Conservation (phyloP, 2,888 invertebrate species). For the Prenolepis imparis region DNA sequence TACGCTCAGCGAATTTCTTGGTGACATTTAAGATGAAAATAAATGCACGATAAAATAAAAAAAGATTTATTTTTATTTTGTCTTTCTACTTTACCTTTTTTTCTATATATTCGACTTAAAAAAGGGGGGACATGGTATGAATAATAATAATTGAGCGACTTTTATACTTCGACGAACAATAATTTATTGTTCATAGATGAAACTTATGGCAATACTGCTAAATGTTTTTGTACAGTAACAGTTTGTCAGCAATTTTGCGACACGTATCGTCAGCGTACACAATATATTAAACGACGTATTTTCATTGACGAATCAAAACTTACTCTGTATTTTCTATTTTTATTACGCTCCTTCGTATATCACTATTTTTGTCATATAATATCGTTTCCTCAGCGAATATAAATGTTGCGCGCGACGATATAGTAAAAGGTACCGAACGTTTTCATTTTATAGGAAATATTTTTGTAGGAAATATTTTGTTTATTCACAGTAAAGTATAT, state of each 20-base stretch:
- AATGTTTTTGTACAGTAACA: slow-evolving; percentile 47
- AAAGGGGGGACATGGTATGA: not conserved
- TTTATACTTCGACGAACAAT: slow-evolving; percentile 39
- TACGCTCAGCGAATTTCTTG: slow-evolving; percentile 95
- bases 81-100: not conserved
- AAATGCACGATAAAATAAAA: not conserved
- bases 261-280: slow-evolving; percentile 23
- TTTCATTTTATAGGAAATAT: no score
- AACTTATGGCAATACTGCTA: slow-evolving; percentile 48
- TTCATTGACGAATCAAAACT: slow-evolving; percentile 1
- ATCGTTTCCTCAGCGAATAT: slow-evolving; percentile 19
- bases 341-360: slow-evolving; percentile 20
- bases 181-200: slow-evolving; percentile 53
- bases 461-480: slow-evolving; percentile 14
- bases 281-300: slow-evolving; percentile 39
- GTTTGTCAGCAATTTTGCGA: slow-evolving; percentile 37
- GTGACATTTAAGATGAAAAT: slow-evolving; percentile 87
- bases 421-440: slow-evolving; percentile 28
- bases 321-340: slow-evolving; percentile 23
- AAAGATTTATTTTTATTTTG: not conserved
- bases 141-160: not conserved
- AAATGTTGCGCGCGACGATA: slow-evolving; percentile 24
- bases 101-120: not conserved
- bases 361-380: slow-evolving; percentile 14
- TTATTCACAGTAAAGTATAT: slow-evolving; percentile 7